Evolutionary conservation across 2,888 invertebrate species (phyloP).

Genomic region (Tricholauxania praeusta): DNA sequence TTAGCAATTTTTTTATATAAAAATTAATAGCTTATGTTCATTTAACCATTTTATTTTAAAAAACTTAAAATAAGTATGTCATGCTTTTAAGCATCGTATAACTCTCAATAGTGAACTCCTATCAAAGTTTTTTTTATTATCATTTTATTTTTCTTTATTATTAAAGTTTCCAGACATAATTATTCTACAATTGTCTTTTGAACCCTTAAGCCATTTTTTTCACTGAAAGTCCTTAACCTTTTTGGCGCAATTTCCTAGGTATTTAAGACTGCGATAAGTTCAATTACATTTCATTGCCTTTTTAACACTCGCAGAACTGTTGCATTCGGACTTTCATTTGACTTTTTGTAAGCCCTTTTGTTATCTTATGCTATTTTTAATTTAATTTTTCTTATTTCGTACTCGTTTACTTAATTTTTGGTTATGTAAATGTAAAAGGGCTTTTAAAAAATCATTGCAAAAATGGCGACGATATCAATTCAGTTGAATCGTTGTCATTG

Average conservation of each 20-base stretch:
- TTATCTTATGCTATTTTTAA: background rate
- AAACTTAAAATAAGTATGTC: no score
- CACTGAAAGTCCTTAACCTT: background rate
- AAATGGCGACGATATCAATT: constrained; percentile 16
- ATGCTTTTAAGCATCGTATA: no score
- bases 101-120: no score
- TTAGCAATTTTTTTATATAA: no score
- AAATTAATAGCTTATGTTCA: no score
- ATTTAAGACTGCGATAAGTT: constrained; percentile 25
- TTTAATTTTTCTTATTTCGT: background rate
- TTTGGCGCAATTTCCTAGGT: background rate
- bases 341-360: background rate
- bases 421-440: constrained; percentile 14
- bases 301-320: background rate
- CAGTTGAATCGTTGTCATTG: background rate
- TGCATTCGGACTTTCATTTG: background rate
- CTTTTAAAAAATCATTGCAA: constrained; percentile 1
- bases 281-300: constrained; percentile 22
- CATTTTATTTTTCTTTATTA: constrained; percentile 59
- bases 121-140: no score
- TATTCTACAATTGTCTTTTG: no score
- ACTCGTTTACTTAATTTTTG: background rate
- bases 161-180: no score
- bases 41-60: no score
- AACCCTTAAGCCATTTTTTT: background rate